These are phyloP conservation scores for Cyanoramphus novaezelandiae DNA, from an alignment of 2,113 vertebrate species.

Conservation along the genomic window DNA sequence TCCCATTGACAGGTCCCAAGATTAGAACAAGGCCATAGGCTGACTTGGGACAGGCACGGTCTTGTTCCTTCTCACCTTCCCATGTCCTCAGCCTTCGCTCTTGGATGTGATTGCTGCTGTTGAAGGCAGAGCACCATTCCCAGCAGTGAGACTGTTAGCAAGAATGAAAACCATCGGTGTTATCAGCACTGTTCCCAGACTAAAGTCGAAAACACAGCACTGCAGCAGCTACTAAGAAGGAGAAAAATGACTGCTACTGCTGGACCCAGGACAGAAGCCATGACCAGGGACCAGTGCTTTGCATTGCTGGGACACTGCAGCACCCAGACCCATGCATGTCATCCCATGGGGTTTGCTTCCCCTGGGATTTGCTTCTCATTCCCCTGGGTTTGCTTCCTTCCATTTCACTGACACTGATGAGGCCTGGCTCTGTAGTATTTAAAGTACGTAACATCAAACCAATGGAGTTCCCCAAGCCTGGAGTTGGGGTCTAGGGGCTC, in stretches of 20 bases:
- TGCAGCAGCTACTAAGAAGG: neutral
- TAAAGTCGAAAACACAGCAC: neutral
- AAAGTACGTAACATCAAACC: neutral
- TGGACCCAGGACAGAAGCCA: neutral
- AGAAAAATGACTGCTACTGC: neutral
- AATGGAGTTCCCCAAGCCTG: neutral
- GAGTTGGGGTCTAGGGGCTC: neutral
- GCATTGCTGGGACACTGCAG: neutral
- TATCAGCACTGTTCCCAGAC: neutral
- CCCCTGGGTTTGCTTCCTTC: neutral
- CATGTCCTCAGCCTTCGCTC: neutral
- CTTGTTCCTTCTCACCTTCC: neutral
- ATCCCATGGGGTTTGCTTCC: neutral
- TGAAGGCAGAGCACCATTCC: neutral
- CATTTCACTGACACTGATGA: neutral
- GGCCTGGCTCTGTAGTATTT: neutral
- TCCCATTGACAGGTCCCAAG: neutral
- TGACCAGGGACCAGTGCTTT: rapidly evolving
- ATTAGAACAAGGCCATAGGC: neutral
- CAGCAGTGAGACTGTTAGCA: neutral
- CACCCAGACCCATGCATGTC: neutral
- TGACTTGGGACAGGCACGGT: neutral
- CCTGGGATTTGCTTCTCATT: too few species aligned
- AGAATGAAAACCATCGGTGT: neutral
- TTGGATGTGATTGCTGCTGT: neutral